phyloP scores from a whole-genome alignment of 2,113 vertebrate species.

The Corydoras maculifer region DNA sequence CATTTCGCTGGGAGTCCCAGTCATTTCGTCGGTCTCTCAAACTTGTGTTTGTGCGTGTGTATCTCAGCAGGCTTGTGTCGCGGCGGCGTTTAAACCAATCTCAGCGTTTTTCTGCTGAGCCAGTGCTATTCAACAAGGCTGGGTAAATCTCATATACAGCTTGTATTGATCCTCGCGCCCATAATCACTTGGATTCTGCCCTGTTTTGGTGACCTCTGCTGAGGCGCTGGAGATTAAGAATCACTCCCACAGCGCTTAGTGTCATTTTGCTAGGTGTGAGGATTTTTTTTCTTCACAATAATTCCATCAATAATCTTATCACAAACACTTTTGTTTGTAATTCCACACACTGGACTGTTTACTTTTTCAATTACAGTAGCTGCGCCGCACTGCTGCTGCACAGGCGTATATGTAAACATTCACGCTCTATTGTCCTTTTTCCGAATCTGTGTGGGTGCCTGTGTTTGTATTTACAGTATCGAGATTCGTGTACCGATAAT shows the following conservation, averaged over 20 bases:
- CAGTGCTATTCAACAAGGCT: constrained; percentile 42
- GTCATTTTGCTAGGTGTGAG: neutral
- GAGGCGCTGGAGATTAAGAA: constrained; percentile 31
- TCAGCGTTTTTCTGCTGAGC: constrained; percentile 60
- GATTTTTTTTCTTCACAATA: constrained; percentile 37
- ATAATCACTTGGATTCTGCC: constrained; percentile 71
- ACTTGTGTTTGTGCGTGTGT: constrained; percentile 26
- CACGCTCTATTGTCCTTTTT: no score
- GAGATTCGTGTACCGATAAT: no score
- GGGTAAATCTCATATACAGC: constrained; percentile 69
- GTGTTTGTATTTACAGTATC: no score
- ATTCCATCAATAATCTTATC: constrained; percentile 59
- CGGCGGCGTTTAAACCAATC: constrained; percentile 46
- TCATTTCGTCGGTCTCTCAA: no score
- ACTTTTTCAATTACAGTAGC: constrained; percentile 17
- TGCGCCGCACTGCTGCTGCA: no score
- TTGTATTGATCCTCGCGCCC: constrained; percentile 62
- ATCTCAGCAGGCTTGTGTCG: constrained; percentile 28
- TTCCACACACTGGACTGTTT: constrained; percentile 38
- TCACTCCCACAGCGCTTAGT: constrained; percentile 38
- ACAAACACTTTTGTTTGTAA: constrained; percentile 52
- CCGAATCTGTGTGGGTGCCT: neutral
- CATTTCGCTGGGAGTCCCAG: no score
- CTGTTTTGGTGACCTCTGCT: constrained; percentile 59
- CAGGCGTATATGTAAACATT: neutral